A percentile compares a stretch with the other conserved stretches of the same genome.
Evolutionary conservation across 1,140 invertebrate species (phyloP).

Genomic region (Paralvinella palmiformis): DNA sequence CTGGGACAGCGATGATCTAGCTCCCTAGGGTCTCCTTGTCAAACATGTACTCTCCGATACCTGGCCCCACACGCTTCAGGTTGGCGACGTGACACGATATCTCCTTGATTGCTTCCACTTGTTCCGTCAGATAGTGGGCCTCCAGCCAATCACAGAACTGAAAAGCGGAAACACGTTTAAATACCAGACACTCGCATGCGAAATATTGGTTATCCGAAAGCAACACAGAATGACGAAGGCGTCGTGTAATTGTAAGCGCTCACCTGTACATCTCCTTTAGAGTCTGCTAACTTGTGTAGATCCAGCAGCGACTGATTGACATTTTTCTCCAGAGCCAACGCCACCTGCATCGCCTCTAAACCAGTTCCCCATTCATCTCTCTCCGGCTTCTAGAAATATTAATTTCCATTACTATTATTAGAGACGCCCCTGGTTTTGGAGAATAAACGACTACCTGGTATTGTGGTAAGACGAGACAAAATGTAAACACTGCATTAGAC

Average conservation of each 20-base stretch:
- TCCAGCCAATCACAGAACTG: slow-evolving; percentile 59
- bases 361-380: slow-evolving; percentile 59
- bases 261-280: slow-evolving; percentile 57
- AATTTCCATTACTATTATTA: too few relatives aligned
- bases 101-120: slow-evolving; percentile 58
- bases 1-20: too few relatives aligned
- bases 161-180: slow-evolving; percentile 4
- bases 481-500: too few relatives aligned
- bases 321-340: slow-evolving; percentile 67
- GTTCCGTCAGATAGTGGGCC: slow-evolving; percentile 56
- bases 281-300: slow-evolving; percentile 61
- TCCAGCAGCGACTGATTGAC: slow-evolving; percentile 68
- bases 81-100: slow-evolving; percentile 57
- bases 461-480: background rate
- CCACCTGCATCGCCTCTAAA: slow-evolving; percentile 63
- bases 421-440: background rate
- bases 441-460: background rate
- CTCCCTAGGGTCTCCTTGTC: slow-evolving; percentile 58
- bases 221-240: too few relatives aligned
- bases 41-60: slow-evolving; percentile 60
- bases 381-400: slow-evolving; percentile 58
- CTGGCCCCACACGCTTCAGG: slow-evolving; percentile 57
- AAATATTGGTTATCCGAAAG: too few relatives aligned
- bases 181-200: too few relatives aligned
- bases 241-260: too few relatives aligned